Base-by-base conservation (phyloP, 1,140 invertebrate species). In the Trichonephila clavata region DNA sequence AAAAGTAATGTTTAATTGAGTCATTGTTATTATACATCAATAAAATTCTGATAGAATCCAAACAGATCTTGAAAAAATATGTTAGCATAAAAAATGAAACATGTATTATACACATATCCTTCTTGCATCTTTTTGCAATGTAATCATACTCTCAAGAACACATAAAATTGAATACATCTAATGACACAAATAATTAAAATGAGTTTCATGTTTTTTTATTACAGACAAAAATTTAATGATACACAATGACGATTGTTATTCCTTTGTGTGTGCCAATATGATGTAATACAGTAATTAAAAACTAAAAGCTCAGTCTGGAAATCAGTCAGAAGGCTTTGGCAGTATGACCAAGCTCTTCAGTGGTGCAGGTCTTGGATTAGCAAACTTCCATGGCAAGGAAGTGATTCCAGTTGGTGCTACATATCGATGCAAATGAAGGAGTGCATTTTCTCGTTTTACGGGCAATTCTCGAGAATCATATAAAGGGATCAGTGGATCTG, bases 391-490 rank as follows among this genome's bases (percentile, higher is more conserved):
- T 20, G 86, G 77, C 13, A 89, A 83, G 14, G 93, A 90, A 83
- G 71, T 59, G 21, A 89, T 50, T 27, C 59, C 86, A 59, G 71
- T 68, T 13, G 93, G 93, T 61, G 93, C 86, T 59, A 90, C 59
- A n/a, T 88, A 94, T 18, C 93, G n/a, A 84, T 94, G 93, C 4
- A 94, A 68, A 60, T 94, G 93, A 27, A 94, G 24, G 60, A 87
- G 93, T 27, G 90, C 93, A 57, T 94, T 90, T 90, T 94, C 93
- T 7, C 87, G 77, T 32, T 94, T 89, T 27, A 94, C 50, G n/a
- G 77, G 71, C 14, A 68, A 24, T 21, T 87, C 93, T 32, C 61
- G 90, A 1, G 93, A 94, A 60, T 94, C 93, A 84, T 71, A 94
- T 50, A 94, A 14, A 14, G 86, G 86, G 18, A 14, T 57, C 10